phyloP scores from a whole-genome alignment of 1,140 invertebrate genomes.

The Drosophila sechellia region DNA sequence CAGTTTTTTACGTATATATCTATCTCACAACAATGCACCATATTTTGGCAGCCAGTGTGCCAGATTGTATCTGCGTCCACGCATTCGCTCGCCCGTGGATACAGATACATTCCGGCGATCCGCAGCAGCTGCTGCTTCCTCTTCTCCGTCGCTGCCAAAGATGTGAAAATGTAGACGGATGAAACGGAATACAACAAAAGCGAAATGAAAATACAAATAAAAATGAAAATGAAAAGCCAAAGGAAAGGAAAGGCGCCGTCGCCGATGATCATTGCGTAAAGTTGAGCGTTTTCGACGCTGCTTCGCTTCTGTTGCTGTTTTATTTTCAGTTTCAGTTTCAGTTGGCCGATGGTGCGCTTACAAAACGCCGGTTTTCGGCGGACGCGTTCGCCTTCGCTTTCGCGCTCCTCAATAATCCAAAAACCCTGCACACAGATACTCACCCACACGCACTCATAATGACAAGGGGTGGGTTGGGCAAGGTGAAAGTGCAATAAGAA shows the following conservation, averaged over 20 bases:
- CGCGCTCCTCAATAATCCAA: constrained; percentile 24
- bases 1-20: too few relatives aligned
- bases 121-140: constrained; percentile 14
- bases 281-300: constrained; percentile 45
- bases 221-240: constrained; percentile 19
- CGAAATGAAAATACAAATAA: not conserved
- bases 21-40: constrained; percentile 20
- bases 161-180: constrained; percentile 79
- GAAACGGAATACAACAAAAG: constrained; percentile 24
- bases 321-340: constrained; percentile 61
- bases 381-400: constrained; percentile 33
- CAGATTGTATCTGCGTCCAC: constrained; percentile 17
- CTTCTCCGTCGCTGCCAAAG: constrained; percentile 36
- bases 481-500: constrained; percentile 34
- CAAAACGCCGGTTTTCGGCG: constrained; percentile 77
- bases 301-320: constrained; percentile 40
- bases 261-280: constrained; percentile 80
- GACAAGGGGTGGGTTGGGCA: not conserved
- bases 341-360: constrained; percentile 75
- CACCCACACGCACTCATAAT: not conserved
- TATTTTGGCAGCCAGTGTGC: constrained; percentile 35
- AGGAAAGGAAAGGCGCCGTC: constrained; percentile 53
- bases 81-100: constrained; percentile 31
- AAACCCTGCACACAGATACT: not conserved
- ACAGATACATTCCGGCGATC: constrained; percentile 24